Percentiles rank a stretch among this genome's conserved stretches.
These are phyloP conservation scores for Apaloderma vittatum DNA, from an alignment of 2,113 vertebrate species.

Conservation along the genomic window DNA sequence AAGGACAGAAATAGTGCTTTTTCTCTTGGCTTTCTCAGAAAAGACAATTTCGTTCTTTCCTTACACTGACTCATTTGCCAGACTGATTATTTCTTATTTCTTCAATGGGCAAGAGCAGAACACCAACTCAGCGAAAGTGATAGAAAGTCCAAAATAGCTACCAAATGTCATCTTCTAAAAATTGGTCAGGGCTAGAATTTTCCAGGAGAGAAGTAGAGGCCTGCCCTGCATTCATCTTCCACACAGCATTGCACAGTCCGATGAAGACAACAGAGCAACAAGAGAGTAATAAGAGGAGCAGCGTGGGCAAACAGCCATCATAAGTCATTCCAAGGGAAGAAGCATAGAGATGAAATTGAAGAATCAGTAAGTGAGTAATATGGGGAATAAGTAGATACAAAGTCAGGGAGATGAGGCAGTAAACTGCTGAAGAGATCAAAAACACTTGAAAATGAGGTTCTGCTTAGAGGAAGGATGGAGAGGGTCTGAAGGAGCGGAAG, in stretches of 20 bases:
- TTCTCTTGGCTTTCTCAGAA: background rate
- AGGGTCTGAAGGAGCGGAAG: background rate
- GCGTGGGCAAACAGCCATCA: background rate
- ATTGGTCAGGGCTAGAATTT: constrained; percentile 4
- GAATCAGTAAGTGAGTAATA: background rate
- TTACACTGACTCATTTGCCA: background rate
- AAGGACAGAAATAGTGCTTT: background rate
- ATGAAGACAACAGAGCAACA: constrained; percentile 38
- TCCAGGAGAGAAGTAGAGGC: background rate
- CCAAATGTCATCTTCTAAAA: background rate
- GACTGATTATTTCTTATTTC: background rate
- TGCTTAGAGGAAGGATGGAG: background rate
- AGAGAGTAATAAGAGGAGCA: constrained; percentile 5
- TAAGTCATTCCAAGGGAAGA: constrained; percentile 7
- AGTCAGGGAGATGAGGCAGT: background rate
- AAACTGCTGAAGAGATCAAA: background rate
- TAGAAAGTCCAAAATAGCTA: background rate
- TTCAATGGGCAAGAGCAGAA: background rate
- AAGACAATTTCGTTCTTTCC: background rate
- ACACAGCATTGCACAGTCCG: background rate
- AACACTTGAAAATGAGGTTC: constrained; percentile 9
- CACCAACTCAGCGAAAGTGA: background rate
- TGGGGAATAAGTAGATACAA: background rate
- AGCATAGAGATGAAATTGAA: background rate
- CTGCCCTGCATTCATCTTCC: background rate